Evolutionary conservation across 2,113 vertebrate species (phyloP).

Genomic region (Amazona vittata): DNA sequence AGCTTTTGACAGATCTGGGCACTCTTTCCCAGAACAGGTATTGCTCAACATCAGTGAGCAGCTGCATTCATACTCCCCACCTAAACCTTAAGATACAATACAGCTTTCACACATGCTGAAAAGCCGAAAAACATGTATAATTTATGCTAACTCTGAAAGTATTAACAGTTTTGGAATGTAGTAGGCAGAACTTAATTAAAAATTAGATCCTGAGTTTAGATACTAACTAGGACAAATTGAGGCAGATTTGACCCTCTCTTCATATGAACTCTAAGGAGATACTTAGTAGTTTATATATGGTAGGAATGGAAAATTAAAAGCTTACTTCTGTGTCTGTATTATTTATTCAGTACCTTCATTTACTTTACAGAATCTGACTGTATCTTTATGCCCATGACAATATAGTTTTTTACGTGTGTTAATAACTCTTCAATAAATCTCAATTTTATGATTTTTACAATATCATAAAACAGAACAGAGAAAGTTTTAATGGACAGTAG

Average conservation of each 20-base stretch:
- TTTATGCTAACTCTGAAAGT: not conserved
- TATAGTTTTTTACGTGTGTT: not conserved
- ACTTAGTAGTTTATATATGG: not conserved
- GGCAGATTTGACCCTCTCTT: not conserved
- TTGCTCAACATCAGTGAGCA: not conserved
- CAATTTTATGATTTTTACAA: not conserved
- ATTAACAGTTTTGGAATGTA: not conserved
- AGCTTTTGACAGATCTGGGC: not conserved
- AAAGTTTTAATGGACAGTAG: not conserved
- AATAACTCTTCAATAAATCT: not conserved
- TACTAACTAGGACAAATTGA: not conserved
- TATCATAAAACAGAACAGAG: not conserved
- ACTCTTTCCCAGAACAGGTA: not conserved
- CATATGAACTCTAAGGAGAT: not conserved
- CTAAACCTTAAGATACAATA: not conserved
- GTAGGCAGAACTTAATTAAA: not conserved
- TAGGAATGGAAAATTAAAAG: not conserved
- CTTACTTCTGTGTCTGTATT: not conserved
- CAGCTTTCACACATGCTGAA: not conserved
- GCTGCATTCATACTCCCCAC: not conserved
- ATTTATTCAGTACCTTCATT: not conserved
- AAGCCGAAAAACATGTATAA: not conserved
- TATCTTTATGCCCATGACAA: not conserved
- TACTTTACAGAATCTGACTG: not conserved
- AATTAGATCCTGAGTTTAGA: not conserved